Conservation (phyloP, 2,888 invertebrate genomes). For the Micoletzkya japonica region DNA sequence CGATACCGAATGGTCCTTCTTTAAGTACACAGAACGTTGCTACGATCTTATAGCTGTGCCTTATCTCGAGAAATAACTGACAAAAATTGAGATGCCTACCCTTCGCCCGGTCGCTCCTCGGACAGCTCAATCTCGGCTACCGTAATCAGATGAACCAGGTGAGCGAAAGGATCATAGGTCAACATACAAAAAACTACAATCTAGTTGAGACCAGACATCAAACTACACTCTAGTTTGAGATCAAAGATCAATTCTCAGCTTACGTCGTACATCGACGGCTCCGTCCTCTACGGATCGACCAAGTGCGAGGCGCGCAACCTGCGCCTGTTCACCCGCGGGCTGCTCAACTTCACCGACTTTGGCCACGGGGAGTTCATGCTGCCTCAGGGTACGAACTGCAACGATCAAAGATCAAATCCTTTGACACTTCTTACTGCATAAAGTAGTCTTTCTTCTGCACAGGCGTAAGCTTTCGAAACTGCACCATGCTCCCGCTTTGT, state of each 20-base stretch:
- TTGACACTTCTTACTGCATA: background rate
- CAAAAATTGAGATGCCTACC: conserved; percentile 83
- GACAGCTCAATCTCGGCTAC: conserved; percentile 78
- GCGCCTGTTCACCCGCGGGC: conserved; percentile 72
- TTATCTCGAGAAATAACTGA: too few species aligned
- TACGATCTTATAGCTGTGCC: too few species aligned
- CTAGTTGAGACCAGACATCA: background rate
- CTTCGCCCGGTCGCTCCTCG: conserved; percentile 89
- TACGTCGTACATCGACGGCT: conserved; percentile 78
- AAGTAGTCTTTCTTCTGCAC: background rate
- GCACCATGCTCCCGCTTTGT: background rate
- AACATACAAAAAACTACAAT: background rate
- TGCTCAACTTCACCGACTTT: conserved; percentile 62
- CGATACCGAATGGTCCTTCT: too few species aligned
- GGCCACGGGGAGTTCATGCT: conserved; percentile 57
- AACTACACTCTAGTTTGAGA: background rate
- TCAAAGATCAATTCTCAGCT: conserved; percentile 72
- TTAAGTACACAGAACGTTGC: too few species aligned
- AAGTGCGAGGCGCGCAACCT: conserved; percentile 78
- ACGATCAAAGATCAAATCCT: conserved; percentile 31
- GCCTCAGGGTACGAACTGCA: conserved; percentile 52
- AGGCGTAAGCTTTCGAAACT: background rate
- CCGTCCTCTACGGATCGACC: conserved; percentile 88
- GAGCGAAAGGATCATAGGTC: background rate
- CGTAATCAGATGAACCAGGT: conserved; percentile 53